These are phyloP conservation scores for Gracilinanus agilis DNA, from an alignment of 2,113 vertebrate genomes.

Conservation along the genomic window DNA sequence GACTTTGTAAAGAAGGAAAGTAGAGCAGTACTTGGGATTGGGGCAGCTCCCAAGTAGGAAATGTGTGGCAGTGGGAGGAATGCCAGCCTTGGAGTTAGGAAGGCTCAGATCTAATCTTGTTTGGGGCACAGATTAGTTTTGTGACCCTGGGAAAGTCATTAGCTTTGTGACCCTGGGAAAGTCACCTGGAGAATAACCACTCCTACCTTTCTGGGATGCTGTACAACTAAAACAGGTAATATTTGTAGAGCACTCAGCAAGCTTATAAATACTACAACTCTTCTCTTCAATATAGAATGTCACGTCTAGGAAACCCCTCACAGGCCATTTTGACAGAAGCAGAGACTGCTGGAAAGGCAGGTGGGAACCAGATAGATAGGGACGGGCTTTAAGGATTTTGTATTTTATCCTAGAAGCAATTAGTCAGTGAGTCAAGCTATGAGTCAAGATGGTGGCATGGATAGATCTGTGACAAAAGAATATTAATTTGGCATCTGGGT, in stretches of 20 bases:
- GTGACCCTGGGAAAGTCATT: neutral
- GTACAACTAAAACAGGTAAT: neutral
- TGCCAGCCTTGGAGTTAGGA: neutral
- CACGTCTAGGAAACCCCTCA: neutral
- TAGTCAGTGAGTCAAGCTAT: neutral
- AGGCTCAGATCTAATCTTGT: neutral
- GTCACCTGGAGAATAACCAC: neutral
- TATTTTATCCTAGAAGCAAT: neutral
- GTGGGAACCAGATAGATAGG: neutral
- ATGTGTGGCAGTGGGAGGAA: neutral
- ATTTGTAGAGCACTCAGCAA: neutral
- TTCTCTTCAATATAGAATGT: neutral
- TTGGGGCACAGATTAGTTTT: neutral
- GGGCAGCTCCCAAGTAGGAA: neutral
- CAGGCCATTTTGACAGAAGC: neutral
- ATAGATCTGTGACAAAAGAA: neutral
- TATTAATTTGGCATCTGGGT: neutral
- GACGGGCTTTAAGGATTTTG: neutral
- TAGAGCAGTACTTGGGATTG: neutral
- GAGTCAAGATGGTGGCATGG: neutral
- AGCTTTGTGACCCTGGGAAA: neutral
- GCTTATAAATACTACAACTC: neutral
- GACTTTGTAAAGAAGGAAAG: neutral
- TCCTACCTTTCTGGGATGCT: neutral
- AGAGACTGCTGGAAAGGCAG: neutral